These are phyloP conservation scores for Perizoma flavofasciatum DNA, from an alignment of 2,888 invertebrate genomes.

Conservation along the genomic window DNA sequence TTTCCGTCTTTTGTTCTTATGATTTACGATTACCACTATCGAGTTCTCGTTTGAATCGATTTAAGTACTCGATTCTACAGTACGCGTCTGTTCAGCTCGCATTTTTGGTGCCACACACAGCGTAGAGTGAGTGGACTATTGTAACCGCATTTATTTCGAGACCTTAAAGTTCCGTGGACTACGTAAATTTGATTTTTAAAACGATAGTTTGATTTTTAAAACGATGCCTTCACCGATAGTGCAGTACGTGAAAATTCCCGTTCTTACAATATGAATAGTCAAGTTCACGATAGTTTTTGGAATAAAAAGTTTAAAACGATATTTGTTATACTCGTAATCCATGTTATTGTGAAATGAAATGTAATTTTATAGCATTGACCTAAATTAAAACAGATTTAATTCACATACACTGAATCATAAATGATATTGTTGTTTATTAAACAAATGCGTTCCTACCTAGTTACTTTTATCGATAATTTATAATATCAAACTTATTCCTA, in stretches of 20 bases:
- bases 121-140: neutral
- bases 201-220: too few relatives aligned
- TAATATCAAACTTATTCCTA: neutral
- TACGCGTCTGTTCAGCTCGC: slow-evolving; percentile 1
- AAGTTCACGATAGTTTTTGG: too few relatives aligned
- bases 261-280: too few relatives aligned
- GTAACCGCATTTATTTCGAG: too few relatives aligned
- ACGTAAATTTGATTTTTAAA: slow-evolving; percentile 42
- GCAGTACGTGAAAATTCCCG: too few relatives aligned
- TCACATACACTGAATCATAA: slow-evolving; percentile 21
- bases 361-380: slow-evolving; percentile 34
- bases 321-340: slow-evolving; percentile 60
- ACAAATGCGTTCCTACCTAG: neutral
- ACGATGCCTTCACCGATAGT: too few relatives aligned
- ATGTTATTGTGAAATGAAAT: slow-evolving; percentile 47
- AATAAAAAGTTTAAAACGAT: too few relatives aligned
- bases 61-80: slow-evolving; percentile 42
- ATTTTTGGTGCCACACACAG: slow-evolving; percentile 15
- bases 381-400: slow-evolving; percentile 34
- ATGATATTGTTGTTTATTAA: slow-evolving; percentile 19
- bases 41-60: slow-evolving; percentile 61
- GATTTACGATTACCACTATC: slow-evolving; percentile 74
- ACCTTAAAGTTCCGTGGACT: slow-evolving; percentile 4
- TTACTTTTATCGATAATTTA: neutral
- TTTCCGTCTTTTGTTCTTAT: slow-evolving; percentile 78